A percentile compares a stretch with the other conserved stretches of the same genome.
These are phyloP conservation scores for Pollicipes pollicipes DNA, from an alignment of 1,140 invertebrate species.

Conservation along the genomic window DNA sequence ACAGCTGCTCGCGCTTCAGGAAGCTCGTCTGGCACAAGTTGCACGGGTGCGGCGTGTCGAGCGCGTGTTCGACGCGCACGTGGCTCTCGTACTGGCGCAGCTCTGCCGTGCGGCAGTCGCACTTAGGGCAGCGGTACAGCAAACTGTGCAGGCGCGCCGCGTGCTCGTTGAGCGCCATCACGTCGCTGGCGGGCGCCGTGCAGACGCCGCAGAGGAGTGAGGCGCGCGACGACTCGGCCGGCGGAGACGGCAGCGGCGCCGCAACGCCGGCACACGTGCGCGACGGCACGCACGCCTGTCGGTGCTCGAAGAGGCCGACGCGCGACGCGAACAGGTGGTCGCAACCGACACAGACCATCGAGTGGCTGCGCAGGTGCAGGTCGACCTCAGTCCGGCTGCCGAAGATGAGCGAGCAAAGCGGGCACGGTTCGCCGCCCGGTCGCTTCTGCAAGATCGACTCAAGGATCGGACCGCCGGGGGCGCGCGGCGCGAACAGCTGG, in stretches of 20 bases:
- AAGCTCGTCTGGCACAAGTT: conserved; percentile 1
- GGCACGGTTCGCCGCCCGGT: background rate
- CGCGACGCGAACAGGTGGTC: background rate
- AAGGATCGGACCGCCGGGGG: background rate
- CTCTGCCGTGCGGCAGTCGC: background rate
- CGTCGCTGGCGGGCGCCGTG: background rate
- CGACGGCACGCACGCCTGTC: background rate
- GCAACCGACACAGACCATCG: background rate
- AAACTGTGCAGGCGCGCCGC: background rate
- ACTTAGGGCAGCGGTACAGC: background rate
- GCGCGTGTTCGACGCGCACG: background rate
- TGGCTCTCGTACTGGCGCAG: background rate
- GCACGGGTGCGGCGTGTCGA: background rate
- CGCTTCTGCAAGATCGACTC: background rate
- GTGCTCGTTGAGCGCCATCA: background rate
- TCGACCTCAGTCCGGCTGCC: background rate
- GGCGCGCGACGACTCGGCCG: background rate
- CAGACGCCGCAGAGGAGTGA: background rate
- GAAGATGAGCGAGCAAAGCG: background rate
- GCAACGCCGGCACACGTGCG: background rate
- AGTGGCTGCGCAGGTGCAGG: background rate
- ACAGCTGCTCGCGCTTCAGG: background rate
- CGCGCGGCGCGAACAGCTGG: background rate
- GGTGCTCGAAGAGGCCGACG: background rate
- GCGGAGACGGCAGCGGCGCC: background rate